Evolutionary conservation across 2,797 vertebrate genomes (phyloP).

Genomic region (Arremon aurantiirostris): DNA sequence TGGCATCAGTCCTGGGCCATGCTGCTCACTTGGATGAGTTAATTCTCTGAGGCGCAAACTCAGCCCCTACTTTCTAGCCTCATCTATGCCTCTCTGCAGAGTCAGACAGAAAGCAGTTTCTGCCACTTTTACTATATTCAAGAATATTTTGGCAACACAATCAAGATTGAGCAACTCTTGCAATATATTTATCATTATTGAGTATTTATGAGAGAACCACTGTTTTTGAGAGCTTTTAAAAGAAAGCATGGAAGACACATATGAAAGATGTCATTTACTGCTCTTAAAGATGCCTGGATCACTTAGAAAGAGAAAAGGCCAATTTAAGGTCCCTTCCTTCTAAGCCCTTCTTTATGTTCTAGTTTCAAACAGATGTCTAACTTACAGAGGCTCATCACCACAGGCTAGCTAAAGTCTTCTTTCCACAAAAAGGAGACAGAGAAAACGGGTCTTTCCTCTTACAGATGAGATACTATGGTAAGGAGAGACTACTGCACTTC

Average conservation of each 20-base stretch:
- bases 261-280: neutral
- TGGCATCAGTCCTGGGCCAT: neutral
- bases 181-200: neutral
- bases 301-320: neutral
- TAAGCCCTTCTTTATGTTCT: neutral
- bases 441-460: neutral
- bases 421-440: neutral
- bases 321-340: neutral
- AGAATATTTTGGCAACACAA: neutral
- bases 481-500: neutral
- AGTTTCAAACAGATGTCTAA: neutral
- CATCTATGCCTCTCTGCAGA: neutral
- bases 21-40: neutral
- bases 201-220: neutral
- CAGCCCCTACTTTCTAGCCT: neutral
- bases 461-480: neutral
- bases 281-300: neutral
- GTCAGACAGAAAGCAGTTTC: neutral
- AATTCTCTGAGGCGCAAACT: neutral
- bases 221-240: neutral
- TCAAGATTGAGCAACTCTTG: neutral
- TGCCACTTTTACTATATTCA: neutral
- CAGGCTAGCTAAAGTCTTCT: neutral
- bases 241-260: neutral
- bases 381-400: neutral